Percentiles rank a stretch among this genome's conserved stretches.
Conservation (phyloP, 1,140 invertebrate genomes). For the Diachasma alloeum region DNA sequence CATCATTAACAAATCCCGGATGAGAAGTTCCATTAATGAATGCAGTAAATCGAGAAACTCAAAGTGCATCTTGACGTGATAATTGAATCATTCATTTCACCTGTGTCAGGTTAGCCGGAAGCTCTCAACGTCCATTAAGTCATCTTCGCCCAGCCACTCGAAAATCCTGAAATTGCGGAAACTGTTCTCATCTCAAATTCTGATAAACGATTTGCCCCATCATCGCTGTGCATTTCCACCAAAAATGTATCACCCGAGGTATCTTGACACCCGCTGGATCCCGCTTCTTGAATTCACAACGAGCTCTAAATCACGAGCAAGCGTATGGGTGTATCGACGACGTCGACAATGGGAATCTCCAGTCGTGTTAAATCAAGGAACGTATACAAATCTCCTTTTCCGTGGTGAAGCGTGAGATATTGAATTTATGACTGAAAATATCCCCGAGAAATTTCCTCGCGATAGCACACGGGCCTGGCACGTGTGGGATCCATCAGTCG, state of each 20-base stretch:
- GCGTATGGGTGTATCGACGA: neutral
- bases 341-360: neutral
- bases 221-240: slow-evolving; percentile 12
- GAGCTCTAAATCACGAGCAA: neutral
- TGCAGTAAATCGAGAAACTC: too few relatives aligned
- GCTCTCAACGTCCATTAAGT: too few relatives aligned
- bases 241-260: slow-evolving; percentile 14
- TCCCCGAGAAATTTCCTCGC: neutral
- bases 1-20: too few relatives aligned
- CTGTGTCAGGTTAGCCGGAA: too few relatives aligned
- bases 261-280: neutral
- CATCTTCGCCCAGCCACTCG: too few relatives aligned
- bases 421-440: slow-evolving; percentile 21
- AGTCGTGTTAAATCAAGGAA: slow-evolving; percentile 10
- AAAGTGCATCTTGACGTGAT: too few relatives aligned
- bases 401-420: neutral
- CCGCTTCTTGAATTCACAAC: slow-evolving; percentile 12
- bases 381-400: neutral
- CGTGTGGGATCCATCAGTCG: slow-evolving; percentile 37
- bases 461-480: neutral
- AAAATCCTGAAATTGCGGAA: neutral
- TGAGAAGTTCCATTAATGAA: too few relatives aligned
- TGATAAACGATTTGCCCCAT: neutral
- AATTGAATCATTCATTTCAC: too few relatives aligned
- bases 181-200: slow-evolving; percentile 8